Conservation (phyloP, 30 jellyfish, hydroid and myxozoan species). For the Aurelia sp. region DNA sequence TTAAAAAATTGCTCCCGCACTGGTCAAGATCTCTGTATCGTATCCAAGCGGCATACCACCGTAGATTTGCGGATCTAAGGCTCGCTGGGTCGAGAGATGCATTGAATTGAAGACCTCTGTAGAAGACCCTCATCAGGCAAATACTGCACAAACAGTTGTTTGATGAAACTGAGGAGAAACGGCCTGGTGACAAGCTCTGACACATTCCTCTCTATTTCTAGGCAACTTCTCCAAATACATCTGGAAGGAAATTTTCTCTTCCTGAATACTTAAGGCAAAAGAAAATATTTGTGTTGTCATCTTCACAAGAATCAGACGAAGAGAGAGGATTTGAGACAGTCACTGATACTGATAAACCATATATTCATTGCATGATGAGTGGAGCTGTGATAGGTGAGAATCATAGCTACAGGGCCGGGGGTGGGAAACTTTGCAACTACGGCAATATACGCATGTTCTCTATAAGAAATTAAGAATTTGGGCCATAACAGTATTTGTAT, state of each 20-base stretch:
- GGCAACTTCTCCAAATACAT: slow-evolving; percentile 50
- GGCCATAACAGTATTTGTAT: not conserved
- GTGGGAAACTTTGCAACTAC: too few species aligned
- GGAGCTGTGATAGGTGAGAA: slow-evolving; percentile 62
- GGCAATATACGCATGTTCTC: not conserved
- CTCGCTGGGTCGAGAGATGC: too few species aligned
- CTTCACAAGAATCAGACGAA: slow-evolving; percentile 61
- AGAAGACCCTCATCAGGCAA: too few species aligned
- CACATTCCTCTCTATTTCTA: not conserved
- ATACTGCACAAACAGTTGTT: too few species aligned
- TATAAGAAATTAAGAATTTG: not conserved
- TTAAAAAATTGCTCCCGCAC: too few species aligned
- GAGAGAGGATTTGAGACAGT: slow-evolving; percentile 56
- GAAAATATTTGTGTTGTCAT: slow-evolving; percentile 35
- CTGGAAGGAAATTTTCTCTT: slow-evolving; percentile 34
- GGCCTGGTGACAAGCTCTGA: too few species aligned
- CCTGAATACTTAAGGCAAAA: slow-evolving; percentile 54
- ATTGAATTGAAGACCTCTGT: too few species aligned
- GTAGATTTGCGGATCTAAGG: too few species aligned
- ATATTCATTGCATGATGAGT: slow-evolving; percentile 71
- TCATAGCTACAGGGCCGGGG: too few species aligned
- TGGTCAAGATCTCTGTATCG: too few species aligned
- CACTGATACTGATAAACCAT: slow-evolving; percentile 65
- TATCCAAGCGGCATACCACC: too few species aligned
- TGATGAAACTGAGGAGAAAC: too few species aligned